These are phyloP conservation scores for Camelus bactrianus DNA, from an alignment of 2,113 vertebrate species.

Conservation along the genomic window DNA sequence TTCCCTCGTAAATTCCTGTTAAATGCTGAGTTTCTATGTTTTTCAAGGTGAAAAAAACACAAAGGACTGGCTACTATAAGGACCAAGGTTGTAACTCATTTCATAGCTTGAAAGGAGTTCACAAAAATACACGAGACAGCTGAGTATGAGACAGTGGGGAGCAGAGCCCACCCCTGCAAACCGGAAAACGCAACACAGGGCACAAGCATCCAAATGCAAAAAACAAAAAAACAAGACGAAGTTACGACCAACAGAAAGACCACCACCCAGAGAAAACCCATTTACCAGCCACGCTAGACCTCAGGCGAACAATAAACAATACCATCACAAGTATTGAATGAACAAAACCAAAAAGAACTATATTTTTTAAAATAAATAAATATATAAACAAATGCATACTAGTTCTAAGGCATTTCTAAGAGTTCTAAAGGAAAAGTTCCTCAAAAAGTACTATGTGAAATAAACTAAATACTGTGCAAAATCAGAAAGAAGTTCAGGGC, in stretches of 20 bases:
- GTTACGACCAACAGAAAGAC: neutral
- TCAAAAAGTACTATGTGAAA: neutral
- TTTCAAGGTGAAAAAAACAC: constrained; percentile 34
- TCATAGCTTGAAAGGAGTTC: constrained; percentile 13
- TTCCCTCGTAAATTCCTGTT: constrained; percentile 15
- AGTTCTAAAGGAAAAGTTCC: constrained; percentile 10
- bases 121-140: neutral
- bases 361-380: neutral
- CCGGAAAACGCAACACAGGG: neutral
- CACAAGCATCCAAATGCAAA: neutral
- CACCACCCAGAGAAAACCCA: neutral
- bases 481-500: neutral
- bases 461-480: neutral
- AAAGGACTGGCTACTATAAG: neutral
- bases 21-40: neutral
- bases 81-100: neutral
- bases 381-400: neutral
- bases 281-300: neutral
- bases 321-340: neutral
- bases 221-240: neutral
- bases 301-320: neutral
- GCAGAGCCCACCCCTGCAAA: neutral
- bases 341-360: neutral
- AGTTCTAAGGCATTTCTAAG: constrained; percentile 30
- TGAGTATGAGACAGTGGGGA: neutral